phyloP scores from a whole-genome alignment of 92 coral and sea anemone species.

The Chrysogorgia sp. region DNA sequence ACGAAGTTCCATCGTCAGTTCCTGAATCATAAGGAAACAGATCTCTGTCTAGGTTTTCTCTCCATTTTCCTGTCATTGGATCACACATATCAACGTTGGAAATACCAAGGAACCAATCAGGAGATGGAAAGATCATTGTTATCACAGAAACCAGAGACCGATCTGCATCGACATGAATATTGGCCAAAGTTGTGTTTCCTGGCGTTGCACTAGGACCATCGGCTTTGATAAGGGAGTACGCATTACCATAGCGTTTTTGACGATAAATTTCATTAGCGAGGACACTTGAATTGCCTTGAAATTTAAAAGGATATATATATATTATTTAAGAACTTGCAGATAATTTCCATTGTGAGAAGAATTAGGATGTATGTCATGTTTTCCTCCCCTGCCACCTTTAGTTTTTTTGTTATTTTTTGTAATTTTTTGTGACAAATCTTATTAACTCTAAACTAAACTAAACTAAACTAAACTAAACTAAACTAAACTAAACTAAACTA shows the following conservation, averaged over 20 bases:
- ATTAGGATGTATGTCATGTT: no score
- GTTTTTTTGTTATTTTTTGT: no score
- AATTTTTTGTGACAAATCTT: no score
- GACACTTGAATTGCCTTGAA: background rate
- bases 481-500: no score
- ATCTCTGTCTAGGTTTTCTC: background rate
- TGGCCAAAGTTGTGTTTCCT: background rate
- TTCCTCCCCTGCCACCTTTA: no score
- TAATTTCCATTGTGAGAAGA: no score
- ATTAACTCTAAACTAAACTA: no score
- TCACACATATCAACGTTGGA: slow-evolving; percentile 27
- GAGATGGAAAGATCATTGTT: slow-evolving; percentile 25
- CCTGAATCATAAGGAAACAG: slow-evolving; percentile 21
- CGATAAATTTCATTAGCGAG: slow-evolving; percentile 3
- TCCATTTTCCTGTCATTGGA: slow-evolving; percentile 23
- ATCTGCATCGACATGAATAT: slow-evolving; percentile 6
- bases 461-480: no score
- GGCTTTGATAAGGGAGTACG: background rate
- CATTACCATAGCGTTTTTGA: slow-evolving; percentile 10
- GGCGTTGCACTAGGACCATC: slow-evolving; percentile 6
- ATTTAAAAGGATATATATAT: background rate
- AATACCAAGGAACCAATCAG: slow-evolving; percentile 27
- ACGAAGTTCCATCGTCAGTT: slow-evolving; percentile 20
- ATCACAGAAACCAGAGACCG: slow-evolving; percentile 18
- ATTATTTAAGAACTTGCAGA: no score